phyloP scores from a whole-genome alignment of 1,140 invertebrate genomes.

The Apis laboriosa region DNA sequence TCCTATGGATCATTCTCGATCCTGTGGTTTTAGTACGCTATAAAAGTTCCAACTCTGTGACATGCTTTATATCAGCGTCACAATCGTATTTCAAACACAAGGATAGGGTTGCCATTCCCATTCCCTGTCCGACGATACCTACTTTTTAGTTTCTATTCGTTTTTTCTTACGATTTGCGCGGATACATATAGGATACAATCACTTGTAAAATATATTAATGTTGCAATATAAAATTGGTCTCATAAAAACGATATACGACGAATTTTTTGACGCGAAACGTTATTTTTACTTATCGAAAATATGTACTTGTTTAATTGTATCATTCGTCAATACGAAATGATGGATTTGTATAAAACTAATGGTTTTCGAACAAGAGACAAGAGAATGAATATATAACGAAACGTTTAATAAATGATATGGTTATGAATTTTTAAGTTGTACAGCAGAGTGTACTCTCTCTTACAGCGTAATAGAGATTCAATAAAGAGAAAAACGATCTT shows the following conservation, averaged over 20 bases:
- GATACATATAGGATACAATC: background rate
- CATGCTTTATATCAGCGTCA: conserved; percentile 65
- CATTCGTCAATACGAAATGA: background rate
- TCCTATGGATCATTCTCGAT: conserved; percentile 53
- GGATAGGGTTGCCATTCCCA: conserved; percentile 45
- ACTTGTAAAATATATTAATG: background rate
- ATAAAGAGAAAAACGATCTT: conserved; percentile 11
- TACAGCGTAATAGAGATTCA: conserved; percentile 10
- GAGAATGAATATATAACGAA: background rate
- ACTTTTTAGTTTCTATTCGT: conserved; percentile 12
- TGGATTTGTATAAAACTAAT: background rate
- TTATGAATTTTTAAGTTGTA: background rate
- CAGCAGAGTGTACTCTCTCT: background rate
- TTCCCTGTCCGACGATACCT: conserved; percentile 27
- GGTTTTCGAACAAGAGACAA: background rate
- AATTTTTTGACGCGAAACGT: too few species aligned
- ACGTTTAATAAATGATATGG: conserved; percentile 5
- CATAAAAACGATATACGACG: too few species aligned
- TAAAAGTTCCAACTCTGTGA: conserved; percentile 51
- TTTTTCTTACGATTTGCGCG: background rate
- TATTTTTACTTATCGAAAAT: background rate
- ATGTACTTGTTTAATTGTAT: too few species aligned
- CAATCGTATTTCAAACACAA: conserved; percentile 68
- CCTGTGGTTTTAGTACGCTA: conserved; percentile 61
- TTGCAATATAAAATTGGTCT: background rate